Percentiles rank a stretch among this genome's conserved stretches.
phyloP scores from a whole-genome alignment of 2,797 vertebrate species.

The Oophaga sylvatica region DNA sequence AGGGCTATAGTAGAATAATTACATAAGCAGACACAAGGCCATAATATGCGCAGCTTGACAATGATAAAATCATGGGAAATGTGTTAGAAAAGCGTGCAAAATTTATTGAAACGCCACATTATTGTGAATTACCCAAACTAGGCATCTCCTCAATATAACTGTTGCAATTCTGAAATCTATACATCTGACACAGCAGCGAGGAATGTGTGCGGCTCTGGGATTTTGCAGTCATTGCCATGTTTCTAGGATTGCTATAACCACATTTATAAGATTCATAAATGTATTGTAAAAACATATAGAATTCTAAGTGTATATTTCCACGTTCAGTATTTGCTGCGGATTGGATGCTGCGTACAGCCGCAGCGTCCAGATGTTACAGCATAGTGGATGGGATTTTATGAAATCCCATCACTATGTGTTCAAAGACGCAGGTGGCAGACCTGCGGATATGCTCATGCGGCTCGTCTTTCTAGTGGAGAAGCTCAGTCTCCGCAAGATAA shows the following conservation, averaged over 20 bases:
- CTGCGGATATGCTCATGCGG: no score
- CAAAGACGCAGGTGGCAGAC: no score
- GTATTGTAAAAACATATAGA: background rate
- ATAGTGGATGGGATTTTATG: no score
- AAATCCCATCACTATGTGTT: no score
- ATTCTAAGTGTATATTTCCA: background rate
- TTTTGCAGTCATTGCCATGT: background rate
- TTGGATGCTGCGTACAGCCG: no score
- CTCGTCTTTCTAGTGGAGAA: no score
- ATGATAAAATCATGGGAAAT: constrained; percentile 45
- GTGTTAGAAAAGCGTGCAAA: constrained; percentile 43
- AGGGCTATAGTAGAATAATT: background rate
- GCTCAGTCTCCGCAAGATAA: no score
- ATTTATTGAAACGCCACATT: constrained; percentile 34
- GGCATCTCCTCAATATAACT: constrained; percentile 21
- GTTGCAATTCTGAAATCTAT: constrained; percentile 12
- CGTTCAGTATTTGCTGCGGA: no score
- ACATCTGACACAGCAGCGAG: constrained; percentile 32
- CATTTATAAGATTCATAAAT: background rate
- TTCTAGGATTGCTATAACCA: background rate
- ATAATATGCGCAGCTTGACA: constrained; percentile 15
- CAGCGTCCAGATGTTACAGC: no score
- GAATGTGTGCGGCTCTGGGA: background rate
- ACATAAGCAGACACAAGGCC: background rate
- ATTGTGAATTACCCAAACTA: constrained; percentile 14